Conservation (phyloP, 2,888 invertebrate genomes). For the Eudasyphora cyanicolor region DNA sequence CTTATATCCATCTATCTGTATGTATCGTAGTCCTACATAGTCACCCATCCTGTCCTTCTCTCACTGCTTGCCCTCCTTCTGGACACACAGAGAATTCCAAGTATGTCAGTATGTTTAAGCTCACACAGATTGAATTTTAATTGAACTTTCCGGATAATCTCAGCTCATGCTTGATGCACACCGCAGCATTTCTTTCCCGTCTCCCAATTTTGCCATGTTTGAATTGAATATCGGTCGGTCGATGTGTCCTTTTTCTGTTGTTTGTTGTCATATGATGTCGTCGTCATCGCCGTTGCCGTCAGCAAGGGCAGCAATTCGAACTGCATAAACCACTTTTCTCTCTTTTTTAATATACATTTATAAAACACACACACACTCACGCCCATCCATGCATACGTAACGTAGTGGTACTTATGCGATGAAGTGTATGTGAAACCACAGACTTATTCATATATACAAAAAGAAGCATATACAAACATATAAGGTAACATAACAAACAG, state of each 20-base stretch:
- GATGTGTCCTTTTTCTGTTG: neutral
- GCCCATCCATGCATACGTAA: constrained; percentile 35
- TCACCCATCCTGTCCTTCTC: no score
- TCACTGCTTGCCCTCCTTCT: neutral
- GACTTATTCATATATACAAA: no score
- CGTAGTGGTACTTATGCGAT: no score
- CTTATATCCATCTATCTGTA: neutral
- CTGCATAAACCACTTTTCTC: constrained; percentile 58
- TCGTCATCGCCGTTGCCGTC: no score
- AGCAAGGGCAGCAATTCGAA: constrained; percentile 59
- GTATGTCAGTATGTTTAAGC: constrained; percentile 39
- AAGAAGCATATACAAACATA: no score
- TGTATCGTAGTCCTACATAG: no score
- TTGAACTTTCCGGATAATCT: constrained; percentile 70
- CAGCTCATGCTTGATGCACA: constrained; percentile 64
- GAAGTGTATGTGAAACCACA: no score
- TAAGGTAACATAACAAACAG: no score
- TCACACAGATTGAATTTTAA: constrained; percentile 67
- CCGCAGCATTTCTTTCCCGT: constrained; percentile 40
- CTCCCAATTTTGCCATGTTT: neutral
- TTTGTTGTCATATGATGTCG: constrained; percentile 58
- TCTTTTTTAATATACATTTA: constrained; percentile 13
- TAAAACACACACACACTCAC: neutral
- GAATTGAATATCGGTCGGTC: neutral
- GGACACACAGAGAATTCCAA: neutral